A percentile compares a stretch with the other conserved stretches of the same genome.
Evolutionary conservation across 2,797 vertebrate species (phyloP).

Genomic region (Clamator glandarius): DNA sequence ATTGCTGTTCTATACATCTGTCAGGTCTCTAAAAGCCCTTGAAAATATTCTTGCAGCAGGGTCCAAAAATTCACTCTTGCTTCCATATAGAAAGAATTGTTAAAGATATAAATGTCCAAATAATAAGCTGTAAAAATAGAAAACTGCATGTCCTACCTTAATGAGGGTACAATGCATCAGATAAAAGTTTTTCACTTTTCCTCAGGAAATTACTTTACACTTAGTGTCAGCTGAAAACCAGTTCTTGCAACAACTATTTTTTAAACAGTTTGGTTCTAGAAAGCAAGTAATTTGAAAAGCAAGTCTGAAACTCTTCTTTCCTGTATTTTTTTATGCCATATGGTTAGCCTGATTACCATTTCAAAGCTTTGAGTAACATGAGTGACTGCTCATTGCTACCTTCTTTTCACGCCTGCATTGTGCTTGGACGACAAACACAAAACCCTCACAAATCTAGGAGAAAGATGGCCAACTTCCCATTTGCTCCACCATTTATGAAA

Average conservation of each 20-base stretch:
- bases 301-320: slow-evolving; percentile 38
- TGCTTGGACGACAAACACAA: slow-evolving; percentile 28
- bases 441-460: neutral
- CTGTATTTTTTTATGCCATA: neutral
- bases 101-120: slow-evolving; percentile 51
- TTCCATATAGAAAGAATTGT: slow-evolving; percentile 42
- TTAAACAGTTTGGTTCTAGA: neutral
- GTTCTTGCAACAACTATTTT: neutral
- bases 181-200: slow-evolving; percentile 24
- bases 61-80: slow-evolving; percentile 31
- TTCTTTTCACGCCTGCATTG: slow-evolving; percentile 4
- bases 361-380: neutral
- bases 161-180: slow-evolving; percentile 35
- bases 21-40: slow-evolving; percentile 69
- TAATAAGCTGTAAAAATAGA: slow-evolving; percentile 21
- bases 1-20: slow-evolving; percentile 58
- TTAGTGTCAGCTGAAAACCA: slow-evolving; percentile 43
- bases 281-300: neutral
- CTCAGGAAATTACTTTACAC: slow-evolving; percentile 23
- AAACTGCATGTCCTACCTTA: slow-evolving; percentile 54
- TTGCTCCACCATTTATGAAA: slow-evolving; percentile 4
- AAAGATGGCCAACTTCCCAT: slow-evolving; percentile 1
- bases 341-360: neutral
- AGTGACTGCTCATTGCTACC: neutral
- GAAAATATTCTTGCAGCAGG: slow-evolving; percentile 54